Base-by-base conservation (phyloP, 1,140 invertebrate species). In the Calliphora vicina region DNA sequence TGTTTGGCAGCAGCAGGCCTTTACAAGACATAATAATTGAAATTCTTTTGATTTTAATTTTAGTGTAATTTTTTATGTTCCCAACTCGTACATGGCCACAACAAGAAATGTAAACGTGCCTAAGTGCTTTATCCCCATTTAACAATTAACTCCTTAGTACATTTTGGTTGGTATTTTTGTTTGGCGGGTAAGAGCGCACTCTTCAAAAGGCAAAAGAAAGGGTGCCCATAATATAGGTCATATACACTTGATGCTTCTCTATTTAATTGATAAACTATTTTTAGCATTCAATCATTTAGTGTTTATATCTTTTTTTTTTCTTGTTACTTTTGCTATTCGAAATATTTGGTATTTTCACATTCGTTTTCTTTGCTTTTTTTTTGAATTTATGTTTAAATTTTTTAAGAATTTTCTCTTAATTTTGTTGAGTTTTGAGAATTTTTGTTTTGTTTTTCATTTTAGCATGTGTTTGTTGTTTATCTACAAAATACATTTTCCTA, bases 171-270 rank as follows among this genome's bases (percentile, higher is more conserved):
- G 35, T 35, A 35, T 35, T 35, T 35, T 35, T 2, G 10, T 35
- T 35, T 35, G 5, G 5, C 6, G 35, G 35, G 10, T 35, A 50
- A 15, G 12, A 50, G 10, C 6, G 35, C 45, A 50, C 45, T n/a
- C n/a, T 50, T 50, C 12, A 50, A 50, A 50, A 50, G 17, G 45
- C 42, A 50, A 50, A 50, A 50, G 13, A 35, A 35, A 74, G 72
- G 72, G 35, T 35, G 72, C 23, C n/a, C 26, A 74, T 29, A 74
- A 74, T 74, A 27, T 74, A 74, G 72, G 72, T 74, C 72, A 74
- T 74, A 74, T 67, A 25, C 61, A 67, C 61, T 67, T 67, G 61
- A 67, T 67, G n/a, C n/a, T 20, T 23, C 61, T 23, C 61, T n/a
- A 67, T n/a, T 67, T 67, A 67, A 67, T 67, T 67, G 61, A 67